Conservation (phyloP, 2,113 vertebrate genomes). For the Nerophis lumbriciformis region DNA sequence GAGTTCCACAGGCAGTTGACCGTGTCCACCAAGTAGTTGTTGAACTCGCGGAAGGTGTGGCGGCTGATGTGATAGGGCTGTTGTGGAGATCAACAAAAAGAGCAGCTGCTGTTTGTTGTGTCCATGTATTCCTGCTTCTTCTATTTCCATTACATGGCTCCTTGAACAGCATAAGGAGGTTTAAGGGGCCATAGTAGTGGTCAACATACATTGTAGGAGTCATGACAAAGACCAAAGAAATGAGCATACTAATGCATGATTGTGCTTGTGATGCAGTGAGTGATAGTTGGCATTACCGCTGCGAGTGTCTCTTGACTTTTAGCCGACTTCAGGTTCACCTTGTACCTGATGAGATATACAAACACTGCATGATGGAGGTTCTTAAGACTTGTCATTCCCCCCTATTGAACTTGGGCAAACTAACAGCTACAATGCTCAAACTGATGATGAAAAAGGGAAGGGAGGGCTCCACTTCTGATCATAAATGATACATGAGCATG, state of each 20-base stretch:
- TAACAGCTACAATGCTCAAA: slow-evolving; percentile 5
- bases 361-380: background rate
- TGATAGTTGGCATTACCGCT: slow-evolving; percentile 69
- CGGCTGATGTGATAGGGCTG: slow-evolving; percentile 78
- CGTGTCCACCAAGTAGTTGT: slow-evolving; percentile 79
- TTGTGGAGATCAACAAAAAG: slow-evolving; percentile 23
- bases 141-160: slow-evolving; percentile 22
- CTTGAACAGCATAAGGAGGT: slow-evolving; percentile 8
- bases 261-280: background rate
- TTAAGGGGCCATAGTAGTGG: background rate
- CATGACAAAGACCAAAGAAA: background rate
- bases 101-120: slow-evolving; percentile 1
- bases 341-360: slow-evolving; percentile 74
- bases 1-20: slow-evolving; percentile 88
- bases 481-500: slow-evolving; percentile 46
- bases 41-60: slow-evolving; percentile 80
- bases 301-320: slow-evolving; percentile 75
- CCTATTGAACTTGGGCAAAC: slow-evolving; percentile 16
- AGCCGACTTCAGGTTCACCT: slow-evolving; percentile 79
- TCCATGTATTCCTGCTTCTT: slow-evolving; percentile 31
- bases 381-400: slow-evolving; percentile 9
- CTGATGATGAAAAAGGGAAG: slow-evolving; percentile 11
- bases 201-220: background rate
- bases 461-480: slow-evolving; percentile 18
- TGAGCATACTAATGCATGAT: background rate